Conservation (phyloP, 2,888 invertebrate genomes). For the Anoncus sp. region DNA sequence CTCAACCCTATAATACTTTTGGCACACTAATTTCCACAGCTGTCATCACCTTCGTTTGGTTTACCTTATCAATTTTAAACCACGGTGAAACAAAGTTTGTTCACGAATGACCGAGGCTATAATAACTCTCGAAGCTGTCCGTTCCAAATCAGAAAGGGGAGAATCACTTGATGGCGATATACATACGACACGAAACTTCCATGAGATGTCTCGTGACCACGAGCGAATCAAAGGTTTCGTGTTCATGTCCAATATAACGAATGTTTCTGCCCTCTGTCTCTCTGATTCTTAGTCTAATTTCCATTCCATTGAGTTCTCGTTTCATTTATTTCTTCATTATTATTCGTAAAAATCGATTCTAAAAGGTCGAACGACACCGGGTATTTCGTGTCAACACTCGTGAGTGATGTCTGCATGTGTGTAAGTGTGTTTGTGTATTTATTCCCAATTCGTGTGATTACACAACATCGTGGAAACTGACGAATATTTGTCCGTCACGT, state of each 20-base stretch:
- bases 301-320: background rate
- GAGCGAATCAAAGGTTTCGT: conserved; percentile 33
- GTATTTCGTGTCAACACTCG: background rate
- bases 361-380: background rate
- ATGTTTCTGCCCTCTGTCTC: conserved; percentile 12
- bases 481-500: conserved; percentile 15
- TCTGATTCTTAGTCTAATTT: conserved; percentile 11
- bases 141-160: conserved; percentile 23
- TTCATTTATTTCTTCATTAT: conserved; percentile 13
- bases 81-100: background rate
- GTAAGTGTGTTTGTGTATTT: background rate
- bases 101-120: background rate
- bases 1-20: background rate
- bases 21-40: conserved; percentile 34
- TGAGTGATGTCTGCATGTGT: background rate
- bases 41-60: conserved; percentile 46
- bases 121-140: no score
- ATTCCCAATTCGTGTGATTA: conserved; percentile 15
- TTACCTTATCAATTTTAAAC: conserved; percentile 45
- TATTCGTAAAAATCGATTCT: conserved; percentile 9
- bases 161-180: conserved; percentile 9
- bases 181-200: conserved; percentile 15
- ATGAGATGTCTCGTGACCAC: conserved; percentile 32
- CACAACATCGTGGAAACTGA: background rate
- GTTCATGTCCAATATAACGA: background rate